Evolutionary conservation across 1,140 invertebrate species (phyloP), one percentile per base, ranked within the genome.

Genomic region (Drosophila bocqueti): DNA sequence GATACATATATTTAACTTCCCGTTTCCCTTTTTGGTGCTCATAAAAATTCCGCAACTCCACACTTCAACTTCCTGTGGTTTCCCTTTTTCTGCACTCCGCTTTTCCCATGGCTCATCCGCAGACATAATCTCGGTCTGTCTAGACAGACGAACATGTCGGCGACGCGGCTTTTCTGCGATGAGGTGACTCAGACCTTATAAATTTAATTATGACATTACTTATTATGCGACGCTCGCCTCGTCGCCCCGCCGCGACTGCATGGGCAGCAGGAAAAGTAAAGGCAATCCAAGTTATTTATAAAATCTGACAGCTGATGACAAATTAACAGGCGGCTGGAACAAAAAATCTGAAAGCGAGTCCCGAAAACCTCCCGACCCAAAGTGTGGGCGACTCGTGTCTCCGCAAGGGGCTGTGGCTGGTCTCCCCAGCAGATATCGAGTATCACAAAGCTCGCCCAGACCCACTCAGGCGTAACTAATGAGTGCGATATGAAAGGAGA

Each of bases 171-270:
- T 64, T 55, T 47, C 69, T 52, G 57, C 24, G 54, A 46, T 64
- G 50, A n/a, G 57, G 76, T 87, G 84, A 87, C 46, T 89, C 84
- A 89, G 40, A 72, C 62, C 63, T 79, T 90, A 81, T 84, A 81
- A 90, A 90, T 84, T 90, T 73, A 84, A 90, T 89, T 90, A 89
- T 89, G 84, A 90, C 85, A 90, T 87, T 87, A 74, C 71, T 74
- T 74, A 89, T 84, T 83, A 87, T 87, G 81, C 84, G 84, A 71
- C 46, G 24, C 81, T 79, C 79, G 83, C 55, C 45, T n/a, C 40
- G 21, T 34, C 2, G 15, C 29, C 7, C 13, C 7, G 24, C 16
- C 18, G 8, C 59, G 24, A 63, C 45, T 38, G 52, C 42, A 54
- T 38, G 10, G 38, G 34, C 15, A 43, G 36, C 52, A 29, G 7